Evolutionary conservation across 2,888 invertebrate species (phyloP).

Genomic region (Microdon myrmicae): DNA sequence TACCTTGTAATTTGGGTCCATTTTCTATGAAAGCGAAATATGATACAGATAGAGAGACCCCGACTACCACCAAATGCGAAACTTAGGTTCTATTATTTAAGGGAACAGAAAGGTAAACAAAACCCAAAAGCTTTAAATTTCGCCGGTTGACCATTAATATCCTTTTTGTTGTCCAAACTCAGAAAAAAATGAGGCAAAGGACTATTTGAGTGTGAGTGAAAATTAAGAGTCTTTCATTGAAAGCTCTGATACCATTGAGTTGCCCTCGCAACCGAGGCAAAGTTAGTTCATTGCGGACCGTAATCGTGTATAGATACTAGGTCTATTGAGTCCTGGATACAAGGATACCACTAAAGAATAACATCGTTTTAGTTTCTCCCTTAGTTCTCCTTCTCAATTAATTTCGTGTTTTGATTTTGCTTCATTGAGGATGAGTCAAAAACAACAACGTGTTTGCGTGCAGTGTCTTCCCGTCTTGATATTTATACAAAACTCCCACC

Average conservation of each 20-base stretch:
- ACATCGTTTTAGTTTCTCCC: slow-evolving; percentile 31
- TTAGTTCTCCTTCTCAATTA: slow-evolving; percentile 14
- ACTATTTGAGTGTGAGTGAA: too few relatives aligned
- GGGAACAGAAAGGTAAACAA: slow-evolving; percentile 43
- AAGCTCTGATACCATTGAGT: slow-evolving; percentile 23
- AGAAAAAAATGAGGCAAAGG: slow-evolving; percentile 1
- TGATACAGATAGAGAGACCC: too few relatives aligned
- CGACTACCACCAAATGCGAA: too few relatives aligned
- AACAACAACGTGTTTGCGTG: too few relatives aligned
- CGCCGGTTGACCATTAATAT: slow-evolving; percentile 1
- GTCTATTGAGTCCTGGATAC: slow-evolving; percentile 7
- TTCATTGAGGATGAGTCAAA: slow-evolving; percentile 3
- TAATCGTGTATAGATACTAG: slow-evolving; percentile 33
- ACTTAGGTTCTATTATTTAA: too few relatives aligned
- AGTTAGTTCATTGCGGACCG: slow-evolving; percentile 50
- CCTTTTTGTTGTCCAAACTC: slow-evolving; percentile 9
- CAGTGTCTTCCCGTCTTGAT: too few relatives aligned
- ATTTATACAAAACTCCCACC: too few relatives aligned
- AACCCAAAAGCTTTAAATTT: slow-evolving; percentile 27
- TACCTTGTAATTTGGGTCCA: slow-evolving; percentile 37
- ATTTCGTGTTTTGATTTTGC: slow-evolving; percentile 15
- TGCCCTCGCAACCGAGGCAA: slow-evolving; percentile 1
- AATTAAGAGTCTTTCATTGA: not conserved
- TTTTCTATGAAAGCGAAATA: slow-evolving; percentile 6
- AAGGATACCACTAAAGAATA: slow-evolving; percentile 37